Conservation (phyloP, 2,797 vertebrate genomes). For the Acanthiza pusilla region DNA sequence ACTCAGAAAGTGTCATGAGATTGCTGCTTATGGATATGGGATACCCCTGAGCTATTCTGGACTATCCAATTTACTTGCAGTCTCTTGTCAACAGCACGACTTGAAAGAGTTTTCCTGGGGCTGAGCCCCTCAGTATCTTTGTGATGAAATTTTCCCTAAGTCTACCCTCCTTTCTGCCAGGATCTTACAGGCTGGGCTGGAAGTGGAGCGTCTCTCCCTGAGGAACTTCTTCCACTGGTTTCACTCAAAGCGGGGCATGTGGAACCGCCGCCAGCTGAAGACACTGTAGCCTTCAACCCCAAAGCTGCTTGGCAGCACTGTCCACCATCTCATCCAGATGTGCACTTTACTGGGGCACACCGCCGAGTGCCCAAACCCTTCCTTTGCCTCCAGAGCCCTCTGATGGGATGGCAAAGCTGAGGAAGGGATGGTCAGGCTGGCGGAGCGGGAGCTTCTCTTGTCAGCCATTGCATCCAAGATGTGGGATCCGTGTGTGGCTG, state of each 20-base stretch:
- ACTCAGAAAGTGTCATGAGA: neutral
- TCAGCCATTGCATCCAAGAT: accelerated
- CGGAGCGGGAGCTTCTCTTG: neutral
- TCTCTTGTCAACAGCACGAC: neutral
- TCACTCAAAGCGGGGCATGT: conserved; percentile 97
- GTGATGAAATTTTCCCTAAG: neutral
- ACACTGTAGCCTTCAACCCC: neutral
- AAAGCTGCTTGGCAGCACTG: neutral
- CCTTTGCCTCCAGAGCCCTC: neutral
- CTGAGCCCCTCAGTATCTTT: neutral
- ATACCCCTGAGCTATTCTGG: neutral
- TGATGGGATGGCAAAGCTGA: accelerated
- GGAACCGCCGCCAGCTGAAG: conserved; percentile 81
- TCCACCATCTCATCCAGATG: neutral
- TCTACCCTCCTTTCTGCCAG: conserved; percentile 62
- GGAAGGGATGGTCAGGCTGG: neutral
- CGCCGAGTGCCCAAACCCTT: neutral
- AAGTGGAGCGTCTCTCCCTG: conserved; percentile 90
- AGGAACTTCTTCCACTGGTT: conserved; percentile 92
- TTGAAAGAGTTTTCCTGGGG: neutral
- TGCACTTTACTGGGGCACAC: neutral
- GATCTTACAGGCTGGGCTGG: conserved; percentile 87
- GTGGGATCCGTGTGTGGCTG: neutral
- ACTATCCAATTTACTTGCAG: neutral
- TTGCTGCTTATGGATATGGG: neutral